A percentile compares a stretch with the other conserved stretches of the same genome.
These are phyloP conservation scores for Pituophis catenifer DNA, from an alignment of 2,113 vertebrate species.

Conservation along the genomic window DNA sequence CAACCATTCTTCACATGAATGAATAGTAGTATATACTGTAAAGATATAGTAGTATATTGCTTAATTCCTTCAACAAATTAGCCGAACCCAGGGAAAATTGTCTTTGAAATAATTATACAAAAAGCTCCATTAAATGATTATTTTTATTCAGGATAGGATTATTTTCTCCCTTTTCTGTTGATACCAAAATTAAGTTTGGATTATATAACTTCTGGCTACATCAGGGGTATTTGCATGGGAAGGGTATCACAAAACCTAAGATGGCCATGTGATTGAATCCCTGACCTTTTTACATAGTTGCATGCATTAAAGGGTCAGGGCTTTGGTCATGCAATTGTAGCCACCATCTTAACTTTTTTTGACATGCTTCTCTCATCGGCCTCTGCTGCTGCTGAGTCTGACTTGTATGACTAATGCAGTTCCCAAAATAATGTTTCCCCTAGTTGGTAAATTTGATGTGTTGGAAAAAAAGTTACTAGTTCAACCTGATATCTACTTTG, in stretches of 20 bases:
- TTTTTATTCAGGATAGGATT: background rate
- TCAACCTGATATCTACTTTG: background rate
- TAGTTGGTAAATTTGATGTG: background rate
- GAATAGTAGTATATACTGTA: background rate
- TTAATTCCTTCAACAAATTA: slow-evolving; percentile 15
- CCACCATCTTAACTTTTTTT: background rate
- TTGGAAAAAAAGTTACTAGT: background rate
- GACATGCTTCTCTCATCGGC: background rate
- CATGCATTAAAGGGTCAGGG: background rate
- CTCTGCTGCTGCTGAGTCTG: background rate
- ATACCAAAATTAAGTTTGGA: background rate
- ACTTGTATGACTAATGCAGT: background rate
- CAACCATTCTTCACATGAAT: background rate
- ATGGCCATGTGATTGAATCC: background rate
- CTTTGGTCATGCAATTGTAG: background rate
- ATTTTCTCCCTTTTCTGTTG: background rate
- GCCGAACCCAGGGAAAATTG: background rate
- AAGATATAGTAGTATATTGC: background rate
- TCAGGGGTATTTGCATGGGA: background rate
- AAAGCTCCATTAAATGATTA: background rate
- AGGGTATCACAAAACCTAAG: background rate
- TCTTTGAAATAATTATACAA: background rate
- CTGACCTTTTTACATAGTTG: background rate
- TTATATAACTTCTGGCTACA: background rate
- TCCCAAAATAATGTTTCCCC: background rate